Conservation (phyloP, 1,140 invertebrate genomes). For the Drosophila nikananu region DNA sequence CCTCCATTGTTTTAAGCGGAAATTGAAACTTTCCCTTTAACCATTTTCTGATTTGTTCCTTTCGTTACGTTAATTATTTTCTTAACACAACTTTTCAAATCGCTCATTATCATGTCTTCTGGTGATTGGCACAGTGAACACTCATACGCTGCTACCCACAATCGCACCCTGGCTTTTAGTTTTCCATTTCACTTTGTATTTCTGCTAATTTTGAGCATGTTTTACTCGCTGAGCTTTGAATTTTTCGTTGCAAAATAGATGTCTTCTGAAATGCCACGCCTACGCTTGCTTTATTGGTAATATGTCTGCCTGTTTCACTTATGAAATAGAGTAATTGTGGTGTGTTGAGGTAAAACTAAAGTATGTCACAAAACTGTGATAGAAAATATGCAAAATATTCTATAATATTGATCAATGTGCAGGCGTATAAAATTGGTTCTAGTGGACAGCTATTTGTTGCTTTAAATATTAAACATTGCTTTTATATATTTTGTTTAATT, state of each 20-base stretch:
- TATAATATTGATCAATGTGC: neutral
- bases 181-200: constrained; percentile 12
- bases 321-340: no score
- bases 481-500: neutral
- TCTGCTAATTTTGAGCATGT: constrained; percentile 63
- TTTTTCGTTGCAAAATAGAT: constrained; percentile 55
- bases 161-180: constrained; percentile 30
- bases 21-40: constrained; percentile 33
- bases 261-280: constrained; percentile 13
- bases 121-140: constrained; percentile 45
- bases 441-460: neutral
- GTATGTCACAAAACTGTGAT: no score
- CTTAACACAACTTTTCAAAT: constrained; percentile 36
- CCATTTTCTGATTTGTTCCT: constrained; percentile 40
- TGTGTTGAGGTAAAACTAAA: neutral
- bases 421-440: neutral
- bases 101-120: constrained; percentile 25
- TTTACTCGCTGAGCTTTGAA: constrained; percentile 56
- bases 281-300: constrained; percentile 13
- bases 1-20: constrained; percentile 10
- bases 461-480: neutral
- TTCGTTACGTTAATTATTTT: constrained; percentile 43
- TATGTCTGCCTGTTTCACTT: neutral
- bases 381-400: neutral
- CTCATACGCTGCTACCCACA: constrained; percentile 27